Evolutionary conservation across 2,888 invertebrate species (phyloP).

Genomic region (Orchestes rusci): DNA sequence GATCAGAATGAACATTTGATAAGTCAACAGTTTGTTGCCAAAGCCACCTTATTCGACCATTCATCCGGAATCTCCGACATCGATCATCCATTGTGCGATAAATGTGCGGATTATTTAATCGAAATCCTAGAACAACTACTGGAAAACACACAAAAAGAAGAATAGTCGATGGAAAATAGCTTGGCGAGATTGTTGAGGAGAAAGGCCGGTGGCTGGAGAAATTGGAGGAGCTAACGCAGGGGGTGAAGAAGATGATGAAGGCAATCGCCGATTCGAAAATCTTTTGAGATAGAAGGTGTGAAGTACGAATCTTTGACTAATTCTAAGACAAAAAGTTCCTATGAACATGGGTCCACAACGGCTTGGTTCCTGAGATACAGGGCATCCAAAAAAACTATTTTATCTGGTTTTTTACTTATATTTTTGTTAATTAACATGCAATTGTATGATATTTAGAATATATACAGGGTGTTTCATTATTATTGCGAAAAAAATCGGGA

Average conservation of each 20-base stretch:
- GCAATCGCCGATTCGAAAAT: slow-evolving; percentile 62
- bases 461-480: no score
- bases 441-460: no score
- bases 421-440: no score
- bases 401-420: no score
- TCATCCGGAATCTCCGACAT: slow-evolving; percentile 89
- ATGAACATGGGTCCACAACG: no score
- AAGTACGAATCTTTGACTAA: no score
- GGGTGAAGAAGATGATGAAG: slow-evolving; percentile 63
- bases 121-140: slow-evolving; percentile 86
- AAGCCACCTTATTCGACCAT: slow-evolving; percentile 82
- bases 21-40: slow-evolving; percentile 60
- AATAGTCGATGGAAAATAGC: slow-evolving; percentile 76
- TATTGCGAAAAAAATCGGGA: no score
- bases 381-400: no score
- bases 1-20: slow-evolving; percentile 62
- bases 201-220: slow-evolving; percentile 68
- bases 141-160: slow-evolving; percentile 77
- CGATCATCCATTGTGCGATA: slow-evolving; percentile 93
- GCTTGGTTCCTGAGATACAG: no score
- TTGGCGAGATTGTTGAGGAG: slow-evolving; percentile 67
- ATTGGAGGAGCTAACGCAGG: slow-evolving; percentile 66
- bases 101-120: slow-evolving; percentile 86
- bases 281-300: no score
- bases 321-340: no score